A percentile compares a stretch with the other conserved stretches of the same genome.
Conservation (phyloP, 2,888 invertebrate genomes). For the Ophonus ardosiacus region DNA sequence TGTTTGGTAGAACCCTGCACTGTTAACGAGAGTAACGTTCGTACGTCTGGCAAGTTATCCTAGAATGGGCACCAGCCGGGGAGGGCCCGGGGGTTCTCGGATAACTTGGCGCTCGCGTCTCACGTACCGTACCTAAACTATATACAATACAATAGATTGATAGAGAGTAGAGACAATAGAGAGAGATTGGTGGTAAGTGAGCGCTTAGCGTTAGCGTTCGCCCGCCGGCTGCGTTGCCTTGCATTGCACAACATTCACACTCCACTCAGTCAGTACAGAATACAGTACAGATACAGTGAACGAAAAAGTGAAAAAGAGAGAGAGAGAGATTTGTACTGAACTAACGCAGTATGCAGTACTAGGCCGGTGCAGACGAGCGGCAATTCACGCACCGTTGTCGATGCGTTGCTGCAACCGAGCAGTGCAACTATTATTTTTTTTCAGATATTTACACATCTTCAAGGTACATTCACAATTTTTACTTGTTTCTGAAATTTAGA, state of each 20-base stretch:
- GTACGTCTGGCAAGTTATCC: constrained; percentile 58
- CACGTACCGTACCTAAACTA: neutral
- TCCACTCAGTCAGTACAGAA: neutral
- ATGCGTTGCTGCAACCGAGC: no score
- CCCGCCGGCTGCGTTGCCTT: constrained; percentile 30
- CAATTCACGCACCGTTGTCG: no score
- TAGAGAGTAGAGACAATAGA: neutral
- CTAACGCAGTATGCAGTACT: no score
- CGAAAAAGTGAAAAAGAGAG: no score
- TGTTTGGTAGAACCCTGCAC: constrained; percentile 58
- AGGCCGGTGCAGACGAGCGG: no score
- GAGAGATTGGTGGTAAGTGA: constrained; percentile 36
- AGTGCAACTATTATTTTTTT: no score
- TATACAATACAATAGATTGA: neutral
- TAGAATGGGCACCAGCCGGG: constrained; percentile 60
- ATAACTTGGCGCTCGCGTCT: constrained; percentile 53
- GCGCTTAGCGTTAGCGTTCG: constrained; percentile 7
- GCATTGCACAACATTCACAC: neutral
- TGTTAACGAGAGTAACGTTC: constrained; percentile 45
- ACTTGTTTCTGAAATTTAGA: no score
- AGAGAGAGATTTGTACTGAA: no score
- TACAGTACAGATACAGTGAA: no score
- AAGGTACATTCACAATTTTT: no score
- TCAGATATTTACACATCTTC: no score
- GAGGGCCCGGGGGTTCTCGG: constrained; percentile 54